These are phyloP conservation scores for Hesperophylax magnus DNA, from an alignment of 1,140 invertebrate species.

Conservation along the genomic window DNA sequence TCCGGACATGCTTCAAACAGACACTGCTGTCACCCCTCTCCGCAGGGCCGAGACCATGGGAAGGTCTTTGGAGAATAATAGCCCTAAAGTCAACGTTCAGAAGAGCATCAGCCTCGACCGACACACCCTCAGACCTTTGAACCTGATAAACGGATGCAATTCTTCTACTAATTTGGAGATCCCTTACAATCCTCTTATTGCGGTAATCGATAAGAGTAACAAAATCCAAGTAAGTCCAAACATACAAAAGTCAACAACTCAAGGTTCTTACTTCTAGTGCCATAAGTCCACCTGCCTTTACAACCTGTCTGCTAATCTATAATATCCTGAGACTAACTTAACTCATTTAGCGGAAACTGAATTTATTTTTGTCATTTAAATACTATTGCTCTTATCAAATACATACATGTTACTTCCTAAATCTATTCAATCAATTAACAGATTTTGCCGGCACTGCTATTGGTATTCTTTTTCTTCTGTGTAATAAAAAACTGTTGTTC, in stretches of 20 bases:
- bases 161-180: not conserved
- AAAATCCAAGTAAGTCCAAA: slow-evolving; percentile 49
- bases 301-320: too few relatives aligned
- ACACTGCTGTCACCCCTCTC: not conserved
- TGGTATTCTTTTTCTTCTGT: too few relatives aligned
- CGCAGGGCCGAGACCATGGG: slow-evolving; percentile 38
- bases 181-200: slow-evolving; percentile 41
- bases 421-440: too few relatives aligned
- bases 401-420: too few relatives aligned
- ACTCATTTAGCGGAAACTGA: too few relatives aligned
- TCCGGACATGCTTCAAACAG: not conserved
- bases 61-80: not conserved
- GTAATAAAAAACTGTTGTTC: too few relatives aligned
- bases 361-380: too few relatives aligned
- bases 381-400: too few relatives aligned
- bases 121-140: slow-evolving; percentile 38
- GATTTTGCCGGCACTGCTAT: too few relatives aligned
- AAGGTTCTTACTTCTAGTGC: too few relatives aligned
- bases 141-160: slow-evolving; percentile 19
- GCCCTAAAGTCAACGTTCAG: slow-evolving; percentile 27
- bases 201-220: slow-evolving; percentile 41
- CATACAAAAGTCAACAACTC: slow-evolving; percentile 42
- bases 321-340: too few relatives aligned
- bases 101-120: slow-evolving; percentile 51
- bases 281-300: too few relatives aligned